Percentiles rank a stretch among this genome's conserved stretches.
Conservation (phyloP, 2,888 invertebrate species). For the Cheilosia urbana region DNA sequence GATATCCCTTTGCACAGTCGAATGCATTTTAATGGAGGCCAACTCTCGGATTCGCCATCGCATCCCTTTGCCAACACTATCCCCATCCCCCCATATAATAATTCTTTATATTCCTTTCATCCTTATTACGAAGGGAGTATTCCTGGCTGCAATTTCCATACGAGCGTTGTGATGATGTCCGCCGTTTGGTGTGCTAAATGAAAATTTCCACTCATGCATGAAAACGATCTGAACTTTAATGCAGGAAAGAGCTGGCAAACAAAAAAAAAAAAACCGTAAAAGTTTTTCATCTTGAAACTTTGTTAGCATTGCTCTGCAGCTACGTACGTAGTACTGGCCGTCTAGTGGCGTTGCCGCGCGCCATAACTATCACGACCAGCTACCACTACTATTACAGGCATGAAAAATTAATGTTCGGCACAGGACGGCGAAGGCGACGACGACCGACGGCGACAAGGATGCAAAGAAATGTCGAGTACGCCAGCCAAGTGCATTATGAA, state of each 20-base stretch:
- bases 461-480: slow-evolving; percentile 27
- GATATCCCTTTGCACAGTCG: slow-evolving; percentile 10
- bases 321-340: not conserved
- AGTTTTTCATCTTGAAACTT: slow-evolving; percentile 65
- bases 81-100: slow-evolving; percentile 5
- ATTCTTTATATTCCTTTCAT: slow-evolving; percentile 23
- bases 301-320: slow-evolving; percentile 46
- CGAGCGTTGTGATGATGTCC: slow-evolving; percentile 66
- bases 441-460: slow-evolving; percentile 1
- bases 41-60: slow-evolving; percentile 20
- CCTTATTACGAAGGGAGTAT: slow-evolving; percentile 11
- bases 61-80: slow-evolving; percentile 4
- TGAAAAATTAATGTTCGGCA: slow-evolving; percentile 58
- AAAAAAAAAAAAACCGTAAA: slow-evolving; percentile 21
- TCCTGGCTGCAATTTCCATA: slow-evolving; percentile 62
- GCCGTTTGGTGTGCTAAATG: slow-evolving; percentile 68
- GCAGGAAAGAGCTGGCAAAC: slow-evolving; percentile 9
- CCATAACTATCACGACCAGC: not conserved
- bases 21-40: slow-evolving; percentile 53
- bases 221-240: slow-evolving; percentile 62
- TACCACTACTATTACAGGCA: slow-evolving; percentile 36
- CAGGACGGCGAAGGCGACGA: slow-evolving; percentile 20
- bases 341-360: not conserved
- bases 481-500: slow-evolving; percentile 58
- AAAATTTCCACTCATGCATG: slow-evolving; percentile 69